A percentile compares a stretch with the other conserved stretches of the same genome.
phyloP scores from a whole-genome alignment of 1,140 invertebrate genomes.

The Dermatophagoides farinae region DNA sequence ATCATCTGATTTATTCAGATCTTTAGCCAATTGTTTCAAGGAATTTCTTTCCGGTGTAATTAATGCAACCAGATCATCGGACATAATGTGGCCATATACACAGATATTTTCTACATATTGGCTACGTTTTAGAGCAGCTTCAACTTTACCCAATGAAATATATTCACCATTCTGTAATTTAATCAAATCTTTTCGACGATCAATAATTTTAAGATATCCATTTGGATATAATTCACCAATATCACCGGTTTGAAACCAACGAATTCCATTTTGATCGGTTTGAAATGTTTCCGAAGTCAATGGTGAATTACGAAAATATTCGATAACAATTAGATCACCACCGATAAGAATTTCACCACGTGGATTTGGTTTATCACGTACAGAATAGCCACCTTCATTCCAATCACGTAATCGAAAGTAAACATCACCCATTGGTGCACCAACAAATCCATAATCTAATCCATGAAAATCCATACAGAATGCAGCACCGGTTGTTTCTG shows the following conservation, averaged over 20 bases:
- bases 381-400: slow-evolving; percentile 52
- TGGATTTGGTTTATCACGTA: slow-evolving; percentile 23
- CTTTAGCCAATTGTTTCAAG: slow-evolving; percentile 34
- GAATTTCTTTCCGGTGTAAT: slow-evolving; percentile 54
- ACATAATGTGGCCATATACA: slow-evolving; percentile 64
- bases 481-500: slow-evolving; percentile 83
- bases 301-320: slow-evolving; percentile 43
- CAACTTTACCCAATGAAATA: slow-evolving; percentile 20
- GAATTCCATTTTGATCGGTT: slow-evolving; percentile 24
- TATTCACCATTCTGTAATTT: slow-evolving; percentile 46
- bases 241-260: slow-evolving; percentile 33
- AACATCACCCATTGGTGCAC: slow-evolving; percentile 61
- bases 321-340: slow-evolving; percentile 30
- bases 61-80: slow-evolving; percentile 66
- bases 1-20: slow-evolving; percentile 29
- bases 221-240: slow-evolving; percentile 33
- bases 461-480: slow-evolving; percentile 55
- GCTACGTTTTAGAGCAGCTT: slow-evolving; percentile 74
- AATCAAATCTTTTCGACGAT: slow-evolving; percentile 58
- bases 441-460: slow-evolving; percentile 37
- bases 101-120: slow-evolving; percentile 86
- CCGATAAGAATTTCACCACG: slow-evolving; percentile 33
- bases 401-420: slow-evolving; percentile 75
- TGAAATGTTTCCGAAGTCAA: slow-evolving; percentile 32
- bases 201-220: slow-evolving; percentile 36